phyloP scores from a whole-genome alignment of 1,140 invertebrate species.

The Orchesella cincta region DNA sequence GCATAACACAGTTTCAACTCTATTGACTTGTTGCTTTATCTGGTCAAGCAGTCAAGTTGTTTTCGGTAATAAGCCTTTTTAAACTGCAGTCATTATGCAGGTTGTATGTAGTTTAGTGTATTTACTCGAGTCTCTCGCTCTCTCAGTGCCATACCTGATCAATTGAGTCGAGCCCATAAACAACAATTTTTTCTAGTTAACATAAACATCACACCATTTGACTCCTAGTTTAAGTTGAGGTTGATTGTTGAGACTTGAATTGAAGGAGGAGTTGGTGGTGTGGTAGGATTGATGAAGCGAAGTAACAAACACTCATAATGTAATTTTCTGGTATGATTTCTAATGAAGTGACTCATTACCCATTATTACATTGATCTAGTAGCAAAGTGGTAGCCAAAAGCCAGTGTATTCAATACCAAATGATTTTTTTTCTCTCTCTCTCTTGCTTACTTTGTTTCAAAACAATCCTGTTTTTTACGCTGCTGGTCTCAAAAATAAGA shows the following conservation, averaged over 20 bases:
- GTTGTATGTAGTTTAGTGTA: not conserved
- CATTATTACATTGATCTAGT: constrained; percentile 2
- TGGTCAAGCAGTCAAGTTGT: too few species aligned
- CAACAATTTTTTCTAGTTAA: not conserved
- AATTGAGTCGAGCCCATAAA: not conserved
- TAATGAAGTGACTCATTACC: constrained; percentile 11
- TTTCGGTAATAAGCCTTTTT: not conserved
- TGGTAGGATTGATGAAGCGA: not conserved
- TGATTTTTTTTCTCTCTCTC: not conserved
- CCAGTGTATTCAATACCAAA: not conserved
- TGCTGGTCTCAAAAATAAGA: not conserved
- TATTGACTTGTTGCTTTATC: too few species aligned
- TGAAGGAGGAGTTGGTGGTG: not conserved
- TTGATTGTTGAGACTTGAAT: not conserved
- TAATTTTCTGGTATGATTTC: not conserved
- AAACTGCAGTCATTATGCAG: not conserved
- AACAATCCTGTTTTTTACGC: not conserved
- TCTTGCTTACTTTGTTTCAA: not conserved
- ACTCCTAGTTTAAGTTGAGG: not conserved
- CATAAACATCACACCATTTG: not conserved
- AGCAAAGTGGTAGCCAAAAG: not conserved
- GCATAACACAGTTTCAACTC: too few species aligned
- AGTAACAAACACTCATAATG: not conserved
- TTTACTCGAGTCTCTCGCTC: not conserved
- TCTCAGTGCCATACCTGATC: not conserved